Conservation (phyloP, 30 jellyfish, hydroid and myxozoan genomes). For the Turritopsis rubra region DNA sequence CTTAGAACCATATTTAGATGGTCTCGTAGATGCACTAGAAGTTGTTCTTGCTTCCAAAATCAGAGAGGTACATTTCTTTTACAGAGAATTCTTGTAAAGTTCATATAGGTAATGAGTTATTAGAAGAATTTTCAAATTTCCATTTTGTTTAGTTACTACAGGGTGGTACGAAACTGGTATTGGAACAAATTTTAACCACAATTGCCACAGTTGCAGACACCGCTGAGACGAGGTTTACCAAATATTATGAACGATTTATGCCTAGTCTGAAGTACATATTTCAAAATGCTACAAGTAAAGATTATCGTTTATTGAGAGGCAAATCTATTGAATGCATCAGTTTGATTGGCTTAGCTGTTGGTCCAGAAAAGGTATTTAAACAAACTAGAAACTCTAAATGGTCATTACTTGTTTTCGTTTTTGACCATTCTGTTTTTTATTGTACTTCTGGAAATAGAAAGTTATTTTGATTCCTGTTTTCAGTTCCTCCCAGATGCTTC, state of each 20-base stretch:
- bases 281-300: slow-evolving; percentile 85
- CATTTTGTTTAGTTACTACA: slow-evolving; percentile 51
- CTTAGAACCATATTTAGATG: slow-evolving; percentile 93
- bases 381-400: not conserved
- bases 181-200: slow-evolving; percentile 91
- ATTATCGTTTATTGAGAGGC: slow-evolving; percentile 86
- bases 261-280: slow-evolving; percentile 87
- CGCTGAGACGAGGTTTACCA: slow-evolving; percentile 88
- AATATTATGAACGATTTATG: slow-evolving; percentile 88
- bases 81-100: not conserved
- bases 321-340: slow-evolving; percentile 97
- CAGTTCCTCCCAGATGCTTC: slow-evolving; percentile 99
- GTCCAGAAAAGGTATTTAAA: slow-evolving; percentile 82
- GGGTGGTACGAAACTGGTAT: slow-evolving; percentile 74
- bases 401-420: not conserved
- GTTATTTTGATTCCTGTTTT: not conserved
- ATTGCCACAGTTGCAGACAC: slow-evolving; percentile 99
- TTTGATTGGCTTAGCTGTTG: slow-evolving; percentile 98
- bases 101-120: not conserved
- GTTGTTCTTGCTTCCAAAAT: slow-evolving; percentile 72
- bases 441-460: not conserved
- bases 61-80: slow-evolving; percentile 43
- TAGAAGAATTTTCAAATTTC: too few species aligned
- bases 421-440: not conserved
- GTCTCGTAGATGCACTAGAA: slow-evolving; percentile 82